Conservation (phyloP, 2,797 vertebrate genomes). For the Ciconia nigra region DNA sequence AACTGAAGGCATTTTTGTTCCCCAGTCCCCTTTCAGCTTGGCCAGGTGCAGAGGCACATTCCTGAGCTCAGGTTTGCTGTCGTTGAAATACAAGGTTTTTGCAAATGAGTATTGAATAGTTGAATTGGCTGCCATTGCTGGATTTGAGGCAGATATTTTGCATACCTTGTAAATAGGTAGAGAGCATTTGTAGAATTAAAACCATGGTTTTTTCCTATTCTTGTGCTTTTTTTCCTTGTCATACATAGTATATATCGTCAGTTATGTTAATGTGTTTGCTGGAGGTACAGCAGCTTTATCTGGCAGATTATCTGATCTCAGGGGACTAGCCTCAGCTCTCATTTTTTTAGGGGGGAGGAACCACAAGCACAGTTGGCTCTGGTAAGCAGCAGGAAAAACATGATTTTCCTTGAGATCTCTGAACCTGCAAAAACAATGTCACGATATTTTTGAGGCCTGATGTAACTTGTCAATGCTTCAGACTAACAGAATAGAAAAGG, state of each 20-base stretch:
- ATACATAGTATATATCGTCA: too few species aligned
- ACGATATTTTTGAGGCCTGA: neutral
- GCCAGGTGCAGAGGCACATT: neutral
- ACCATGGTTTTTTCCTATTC: neutral
- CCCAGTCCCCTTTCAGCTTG: neutral
- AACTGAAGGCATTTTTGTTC: neutral
- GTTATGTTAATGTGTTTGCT: neutral
- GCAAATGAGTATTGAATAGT: neutral
- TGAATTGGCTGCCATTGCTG: neutral
- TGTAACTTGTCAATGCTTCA: neutral
- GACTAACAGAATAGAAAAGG: neutral
- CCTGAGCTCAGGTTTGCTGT: neutral
- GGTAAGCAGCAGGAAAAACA: neutral
- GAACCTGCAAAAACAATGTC: neutral
- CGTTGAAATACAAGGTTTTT: neutral
- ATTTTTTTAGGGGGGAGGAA: neutral
- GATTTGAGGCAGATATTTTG: neutral
- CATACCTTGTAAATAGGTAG: neutral
- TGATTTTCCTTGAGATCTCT: neutral
- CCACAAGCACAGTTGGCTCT: rapidly evolving
- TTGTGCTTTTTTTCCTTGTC: neutral
- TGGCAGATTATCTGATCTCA: neutral
- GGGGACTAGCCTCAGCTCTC: neutral
- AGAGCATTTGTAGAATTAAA: neutral
- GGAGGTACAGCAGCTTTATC: neutral